phyloP scores from a whole-genome alignment of 2,797 vertebrate species.

The Adrianichthys oophorus region DNA sequence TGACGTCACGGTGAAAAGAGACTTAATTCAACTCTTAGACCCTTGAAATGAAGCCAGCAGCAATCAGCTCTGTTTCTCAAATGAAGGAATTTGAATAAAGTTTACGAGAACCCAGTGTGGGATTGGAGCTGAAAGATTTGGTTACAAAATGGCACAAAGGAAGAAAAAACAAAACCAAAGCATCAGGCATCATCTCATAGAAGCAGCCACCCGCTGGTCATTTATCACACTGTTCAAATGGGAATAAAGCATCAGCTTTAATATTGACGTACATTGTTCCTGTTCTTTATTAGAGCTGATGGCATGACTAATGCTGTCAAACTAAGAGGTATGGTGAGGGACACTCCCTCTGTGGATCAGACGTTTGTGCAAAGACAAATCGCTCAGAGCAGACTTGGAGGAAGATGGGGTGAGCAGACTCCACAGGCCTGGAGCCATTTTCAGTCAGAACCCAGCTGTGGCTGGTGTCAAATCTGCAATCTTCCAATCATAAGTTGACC shows the following conservation, averaged over 20 bases:
- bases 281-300: slow-evolving; percentile 29
- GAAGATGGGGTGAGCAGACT: slow-evolving; percentile 20
- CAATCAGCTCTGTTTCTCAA: slow-evolving; percentile 1
- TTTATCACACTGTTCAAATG: slow-evolving; percentile 21
- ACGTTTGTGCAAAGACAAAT: slow-evolving; percentile 22
- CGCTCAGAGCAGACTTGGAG: slow-evolving; percentile 23
- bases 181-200: slow-evolving; percentile 1
- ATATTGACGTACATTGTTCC: slow-evolving; percentile 28
- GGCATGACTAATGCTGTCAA: slow-evolving; percentile 50
- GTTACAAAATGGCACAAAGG: not conserved
- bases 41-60: not conserved
- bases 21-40: slow-evolving; percentile 1
- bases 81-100: slow-evolving; percentile 2
- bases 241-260: slow-evolving; percentile 27
- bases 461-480: too few relatives aligned
- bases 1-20: too few relatives aligned
- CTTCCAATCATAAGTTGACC: too few relatives aligned
- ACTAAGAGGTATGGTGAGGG: slow-evolving; percentile 22
- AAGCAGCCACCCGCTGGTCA: slow-evolving; percentile 3
- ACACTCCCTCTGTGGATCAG: slow-evolving; percentile 17
- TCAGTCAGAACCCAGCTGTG: too few relatives aligned
- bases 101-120: not conserved
- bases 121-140: not conserved
- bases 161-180: not conserved
- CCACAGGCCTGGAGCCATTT: too few relatives aligned